These are phyloP conservation scores for Cyclina sinensis DNA, from an alignment of 1,140 invertebrate genomes.

Conservation along the genomic window DNA sequence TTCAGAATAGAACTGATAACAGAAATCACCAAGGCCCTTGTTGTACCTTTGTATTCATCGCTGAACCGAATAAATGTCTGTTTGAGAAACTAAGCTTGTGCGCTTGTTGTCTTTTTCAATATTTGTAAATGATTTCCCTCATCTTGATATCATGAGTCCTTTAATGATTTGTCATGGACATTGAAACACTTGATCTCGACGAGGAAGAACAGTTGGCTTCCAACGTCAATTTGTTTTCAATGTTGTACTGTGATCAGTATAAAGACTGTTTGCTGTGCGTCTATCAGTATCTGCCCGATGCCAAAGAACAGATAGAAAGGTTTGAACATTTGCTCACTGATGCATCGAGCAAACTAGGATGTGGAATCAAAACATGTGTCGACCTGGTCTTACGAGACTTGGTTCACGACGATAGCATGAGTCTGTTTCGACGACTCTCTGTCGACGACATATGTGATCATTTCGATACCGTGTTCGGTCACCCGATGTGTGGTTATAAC, in stretches of 20 bases:
- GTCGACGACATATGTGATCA: neutral
- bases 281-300: neutral
- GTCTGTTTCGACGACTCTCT: neutral
- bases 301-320: neutral
- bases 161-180: neutral
- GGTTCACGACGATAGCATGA: neutral
- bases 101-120: too few relatives aligned
- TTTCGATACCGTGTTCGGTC: constrained; percentile 3
- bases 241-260: neutral
- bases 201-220: neutral
- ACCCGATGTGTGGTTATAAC: neutral
- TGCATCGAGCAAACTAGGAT: neutral
- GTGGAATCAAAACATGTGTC: constrained; percentile 8
- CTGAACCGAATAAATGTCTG: too few relatives aligned
- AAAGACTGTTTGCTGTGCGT: neutral
- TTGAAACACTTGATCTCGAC: neutral
- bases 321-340: neutral
- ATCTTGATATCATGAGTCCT: neutral
- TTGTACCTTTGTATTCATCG: too few relatives aligned
- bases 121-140: too few relatives aligned
- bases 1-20: too few relatives aligned
- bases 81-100: too few relatives aligned
- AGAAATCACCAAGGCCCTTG: too few relatives aligned
- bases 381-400: neutral
- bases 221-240: neutral